Evolutionary conservation across 2,113 vertebrate species (phyloP).

Genomic region (Genyomyrus donnyi): DNA sequence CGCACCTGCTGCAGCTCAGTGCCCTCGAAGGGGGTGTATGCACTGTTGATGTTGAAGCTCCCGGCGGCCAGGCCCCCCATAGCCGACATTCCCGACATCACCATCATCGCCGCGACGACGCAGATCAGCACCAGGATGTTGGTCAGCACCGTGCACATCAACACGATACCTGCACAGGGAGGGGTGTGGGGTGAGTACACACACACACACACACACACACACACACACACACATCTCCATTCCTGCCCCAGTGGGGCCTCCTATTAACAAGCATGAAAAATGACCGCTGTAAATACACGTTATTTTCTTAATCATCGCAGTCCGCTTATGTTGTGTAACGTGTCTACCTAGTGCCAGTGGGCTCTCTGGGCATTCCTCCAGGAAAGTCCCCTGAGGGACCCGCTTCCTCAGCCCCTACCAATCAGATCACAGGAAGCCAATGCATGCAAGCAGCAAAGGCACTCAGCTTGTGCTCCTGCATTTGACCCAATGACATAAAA

Average conservation of each 20-base stretch:
- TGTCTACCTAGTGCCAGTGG: background rate
- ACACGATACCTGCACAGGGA: conserved; percentile 58
- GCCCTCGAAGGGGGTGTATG: conserved; percentile 72
- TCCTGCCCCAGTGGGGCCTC: background rate
- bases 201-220: conserved; percentile 17
- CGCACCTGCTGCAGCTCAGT: conserved; percentile 66
- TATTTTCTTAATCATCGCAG: background rate
- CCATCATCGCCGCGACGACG: conserved; percentile 63
- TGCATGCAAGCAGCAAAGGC: background rate
- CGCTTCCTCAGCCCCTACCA: background rate
- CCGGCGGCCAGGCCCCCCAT: conserved; percentile 43
- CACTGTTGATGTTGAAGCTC: conserved; percentile 59
- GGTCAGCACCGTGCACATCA: conserved; percentile 63
- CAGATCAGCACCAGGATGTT: conserved; percentile 72
- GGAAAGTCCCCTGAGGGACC: background rate
- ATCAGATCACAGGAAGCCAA: background rate
- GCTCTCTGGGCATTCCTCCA: background rate
- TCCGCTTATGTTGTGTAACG: background rate
- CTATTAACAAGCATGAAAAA: background rate
- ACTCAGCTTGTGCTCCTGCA: background rate
- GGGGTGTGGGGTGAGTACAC: background rate
- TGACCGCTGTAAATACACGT: background rate
- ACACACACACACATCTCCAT: background rate
- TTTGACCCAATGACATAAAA: background rate
- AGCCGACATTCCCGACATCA: conserved; percentile 60